Percentiles rank a stretch among this genome's conserved stretches.
Evolutionary conservation across 2,113 vertebrate species (phyloP).

Genomic region (Leptosomus discolor): DNA sequence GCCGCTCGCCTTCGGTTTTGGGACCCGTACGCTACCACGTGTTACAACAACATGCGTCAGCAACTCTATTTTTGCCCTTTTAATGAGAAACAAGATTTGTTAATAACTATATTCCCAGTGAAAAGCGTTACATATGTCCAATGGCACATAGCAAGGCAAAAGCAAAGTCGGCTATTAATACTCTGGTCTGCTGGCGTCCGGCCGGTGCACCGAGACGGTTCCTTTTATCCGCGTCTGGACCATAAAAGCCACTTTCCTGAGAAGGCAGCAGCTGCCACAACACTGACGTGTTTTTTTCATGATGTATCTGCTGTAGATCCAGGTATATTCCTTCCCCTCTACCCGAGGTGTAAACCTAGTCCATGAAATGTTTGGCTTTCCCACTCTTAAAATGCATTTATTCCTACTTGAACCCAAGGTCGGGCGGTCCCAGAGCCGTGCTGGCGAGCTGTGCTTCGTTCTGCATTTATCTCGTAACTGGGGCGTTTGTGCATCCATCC

Average conservation of each 20-base stretch:
- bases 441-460: fast-evolving
- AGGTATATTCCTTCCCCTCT: not conserved
- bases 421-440: not conserved
- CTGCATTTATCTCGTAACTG: not conserved
- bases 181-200: not conserved
- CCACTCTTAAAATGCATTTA: not conserved
- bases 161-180: not conserved
- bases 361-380: not conserved
- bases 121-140: fast-evolving
- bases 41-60: too few relatives aligned
- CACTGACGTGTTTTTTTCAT: not conserved
- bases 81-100: not conserved
- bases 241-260: not conserved
- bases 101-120: not conserved
- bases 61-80: not conserved
- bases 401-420: not conserved
- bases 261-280: not conserved
- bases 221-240: not conserved
- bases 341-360: not conserved
- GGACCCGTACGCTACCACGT: fast-evolving
- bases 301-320: not conserved
- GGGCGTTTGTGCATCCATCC: not conserved
- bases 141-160: not conserved
- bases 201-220: not conserved
- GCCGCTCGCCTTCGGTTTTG: not conserved